Conservation (phyloP, 1,140 invertebrate species). For the Ceratosolen fusciceps region DNA sequence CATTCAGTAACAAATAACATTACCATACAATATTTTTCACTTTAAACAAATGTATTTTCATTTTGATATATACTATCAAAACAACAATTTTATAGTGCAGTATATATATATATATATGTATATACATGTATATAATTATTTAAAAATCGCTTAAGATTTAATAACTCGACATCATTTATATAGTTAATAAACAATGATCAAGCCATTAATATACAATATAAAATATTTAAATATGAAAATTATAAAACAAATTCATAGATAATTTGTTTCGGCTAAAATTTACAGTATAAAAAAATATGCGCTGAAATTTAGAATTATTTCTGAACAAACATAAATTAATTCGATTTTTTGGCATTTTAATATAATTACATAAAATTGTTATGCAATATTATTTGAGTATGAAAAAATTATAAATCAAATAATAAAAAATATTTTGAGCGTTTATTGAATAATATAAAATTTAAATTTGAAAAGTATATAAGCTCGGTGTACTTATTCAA, state of each 20-base stretch:
- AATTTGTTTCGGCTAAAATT: not conserved
- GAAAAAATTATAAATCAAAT: too few relatives aligned
- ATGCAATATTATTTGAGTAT: too few relatives aligned
- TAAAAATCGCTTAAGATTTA: not conserved
- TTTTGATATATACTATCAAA: not conserved
- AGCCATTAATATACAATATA: too few relatives aligned
- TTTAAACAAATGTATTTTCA: not conserved
- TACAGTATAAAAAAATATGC: too few relatives aligned
- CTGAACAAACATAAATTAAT: too few relatives aligned
- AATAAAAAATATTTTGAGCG: too few relatives aligned
- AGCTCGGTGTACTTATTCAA: slow-evolving; percentile 31
- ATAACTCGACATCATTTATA: too few relatives aligned
- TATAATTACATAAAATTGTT: too few relatives aligned
- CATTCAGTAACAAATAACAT: slow-evolving; percentile 13
- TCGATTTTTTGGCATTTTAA: too few relatives aligned
- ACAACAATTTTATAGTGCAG: not conserved
- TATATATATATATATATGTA: not conserved
- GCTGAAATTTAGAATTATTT: too few relatives aligned
- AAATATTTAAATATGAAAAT: not conserved
- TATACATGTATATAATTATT: not conserved
- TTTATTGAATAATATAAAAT: not conserved
- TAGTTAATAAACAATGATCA: too few relatives aligned
- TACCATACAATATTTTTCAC: not conserved
- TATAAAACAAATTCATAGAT: not conserved
- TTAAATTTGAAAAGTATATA: not conserved